Evolutionary conservation across 2,113 vertebrate genomes (phyloP), one percentile per base, ranked within the genome.

Genomic region (Rhabdomys dilectus): DNA sequence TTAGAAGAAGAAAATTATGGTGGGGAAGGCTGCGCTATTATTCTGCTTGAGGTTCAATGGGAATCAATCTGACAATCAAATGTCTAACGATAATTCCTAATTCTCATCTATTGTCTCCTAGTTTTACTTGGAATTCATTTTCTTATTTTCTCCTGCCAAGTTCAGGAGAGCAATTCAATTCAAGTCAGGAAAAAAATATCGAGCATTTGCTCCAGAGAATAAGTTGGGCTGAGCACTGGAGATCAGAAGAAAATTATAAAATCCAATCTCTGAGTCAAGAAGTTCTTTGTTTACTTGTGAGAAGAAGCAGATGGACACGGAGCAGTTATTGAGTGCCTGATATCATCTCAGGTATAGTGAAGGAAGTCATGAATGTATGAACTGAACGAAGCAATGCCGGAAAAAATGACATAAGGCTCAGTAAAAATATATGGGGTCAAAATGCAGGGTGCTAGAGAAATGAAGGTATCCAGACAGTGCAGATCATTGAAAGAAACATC

Each of bases 91-190:
- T 93, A 62, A 66, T 85, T 95, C 45, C 58, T 95, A 93, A 95
- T 96, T 96, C 62, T 87, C 9, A 88, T 72, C 75, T 90, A 88
- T 80, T 91, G 42, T 89, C 26, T 91, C 45, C 56, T 92, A 77
- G 34, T 72, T 97, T 96, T 95, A 36, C 45, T 92, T 90, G 62
- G 82, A 95, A 96, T 94, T 91, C 70, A 81, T 64, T 64, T 92
- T 96, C 36, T 96, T 96, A 84, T 92, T 95, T 94, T 90, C 85
- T 96, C n/a, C 93, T 92, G 92, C 92, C 88, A 96, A 96, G 82
- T 72, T 72, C n/a, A n/a, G 91, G 89, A 95, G 88, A 73, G 31
- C 34, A 89, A 95, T 93, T 91, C 84, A 88, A 24, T 53, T 91
- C 96, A 90, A 72, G 84, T 88, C 81, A 76, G 48, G 26, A 82